Base-by-base conservation (phyloP, 2,113 vertebrate species). In the Tyto alba region DNA sequence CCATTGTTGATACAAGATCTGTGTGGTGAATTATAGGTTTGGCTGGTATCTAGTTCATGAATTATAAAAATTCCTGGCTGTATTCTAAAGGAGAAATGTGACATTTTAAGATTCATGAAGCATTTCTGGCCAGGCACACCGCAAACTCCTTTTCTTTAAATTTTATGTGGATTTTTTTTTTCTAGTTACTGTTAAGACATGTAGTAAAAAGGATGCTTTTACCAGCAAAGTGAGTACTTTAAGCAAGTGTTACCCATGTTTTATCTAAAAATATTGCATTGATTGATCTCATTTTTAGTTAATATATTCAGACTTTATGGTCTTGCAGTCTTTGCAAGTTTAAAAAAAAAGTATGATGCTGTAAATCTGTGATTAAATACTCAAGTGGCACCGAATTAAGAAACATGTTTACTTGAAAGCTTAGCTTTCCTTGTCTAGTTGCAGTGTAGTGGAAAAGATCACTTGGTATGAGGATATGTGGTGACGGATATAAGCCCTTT, bases 401-500 rank as follows among this genome's bases (percentile, higher is more conserved):
- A 74, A 95, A 71, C 20, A 0, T 10, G 6, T 68, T 86, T 55
- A 45, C 50, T 26, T 45, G 12, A 67, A 32, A 57, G 32, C 41
- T 73, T 36, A 55, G 15, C 50, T 81, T 89, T 43, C 13, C 7
- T 74, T 20, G 6, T 66, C 30, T n/a, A 12, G 14, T 38, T 78
- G 48, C 2, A 8, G 16, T 34, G 7, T 16, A 30, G 45, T 26
- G 69, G 53, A 40, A 66, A 63, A 69, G 18, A 34, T 80, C 4
- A 20, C 34, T 57, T 10, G 21, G 12, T 36, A 9, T 45, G 48
- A 53, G 32, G 27, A 10, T 69, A 43, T 1, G 0, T 29, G 7
- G 10, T 66, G 34, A 36, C 0, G 0, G 7, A 23, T 88, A 13
- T 7, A 41, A 86, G 27, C 14, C 11, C 6, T 57, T 90, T 80